phyloP scores from a whole-genome alignment of 2,797 vertebrate species.

The Eupleurogrammus muticus region DNA sequence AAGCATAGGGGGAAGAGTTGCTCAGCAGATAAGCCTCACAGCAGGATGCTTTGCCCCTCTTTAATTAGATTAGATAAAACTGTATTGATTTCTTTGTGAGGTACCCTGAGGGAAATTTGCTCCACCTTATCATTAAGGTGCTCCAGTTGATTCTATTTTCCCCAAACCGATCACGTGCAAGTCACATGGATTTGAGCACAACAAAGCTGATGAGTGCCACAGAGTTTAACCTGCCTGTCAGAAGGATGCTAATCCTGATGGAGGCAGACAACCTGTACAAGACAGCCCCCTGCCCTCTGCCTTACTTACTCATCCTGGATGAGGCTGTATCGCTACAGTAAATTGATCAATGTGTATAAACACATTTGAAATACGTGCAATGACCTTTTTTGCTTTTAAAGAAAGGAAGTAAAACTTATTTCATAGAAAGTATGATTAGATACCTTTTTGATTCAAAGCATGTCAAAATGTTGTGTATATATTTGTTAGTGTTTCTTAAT shows the following conservation, averaged over 20 bases:
- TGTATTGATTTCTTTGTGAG: too few relatives aligned
- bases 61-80: too few relatives aligned
- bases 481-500: too few relatives aligned
- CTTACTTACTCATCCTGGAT: not conserved
- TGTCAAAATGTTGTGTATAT: too few relatives aligned
- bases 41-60: not conserved
- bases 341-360: not conserved
- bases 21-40: not conserved
- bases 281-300: not conserved
- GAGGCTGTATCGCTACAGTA: not conserved
- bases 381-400: too few relatives aligned
- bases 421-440: too few relatives aligned
- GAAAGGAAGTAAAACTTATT: too few relatives aligned
- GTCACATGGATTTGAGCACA: not conserved
- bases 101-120: too few relatives aligned
- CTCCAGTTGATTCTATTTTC: not conserved
- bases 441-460: too few relatives aligned
- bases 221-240: not conserved
- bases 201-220: not conserved
- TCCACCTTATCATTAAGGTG: not conserved
- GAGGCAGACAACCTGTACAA: not conserved
- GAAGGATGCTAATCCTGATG: too few relatives aligned
- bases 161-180: not conserved
- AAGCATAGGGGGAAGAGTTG: not conserved
- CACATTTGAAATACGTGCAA: not conserved